These are phyloP conservation scores for Pimpla rufipes DNA, from an alignment of 2,888 invertebrate genomes.

Conservation along the genomic window DNA sequence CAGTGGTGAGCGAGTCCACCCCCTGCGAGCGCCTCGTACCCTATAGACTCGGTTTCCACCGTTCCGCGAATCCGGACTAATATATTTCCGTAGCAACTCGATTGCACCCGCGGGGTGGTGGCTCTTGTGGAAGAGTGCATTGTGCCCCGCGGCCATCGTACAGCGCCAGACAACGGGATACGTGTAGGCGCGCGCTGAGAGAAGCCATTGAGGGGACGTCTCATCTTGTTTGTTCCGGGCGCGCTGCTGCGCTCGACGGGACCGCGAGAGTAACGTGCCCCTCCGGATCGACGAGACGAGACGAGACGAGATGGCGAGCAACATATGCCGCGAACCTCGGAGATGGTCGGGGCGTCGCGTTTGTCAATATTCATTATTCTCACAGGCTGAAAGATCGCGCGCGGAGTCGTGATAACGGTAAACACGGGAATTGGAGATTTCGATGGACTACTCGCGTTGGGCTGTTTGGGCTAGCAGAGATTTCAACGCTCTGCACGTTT, in stretches of 20 bases:
- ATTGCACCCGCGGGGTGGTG: slow-evolving; percentile 72
- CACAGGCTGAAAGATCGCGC: slow-evolving; percentile 62
- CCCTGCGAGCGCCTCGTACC: slow-evolving; percentile 23
- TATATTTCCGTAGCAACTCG: slow-evolving; percentile 79
- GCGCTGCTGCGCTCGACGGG: slow-evolving; percentile 70
- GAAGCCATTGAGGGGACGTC: slow-evolving; percentile 65
- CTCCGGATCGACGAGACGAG: slow-evolving; percentile 26
- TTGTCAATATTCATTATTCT: slow-evolving; percentile 80
- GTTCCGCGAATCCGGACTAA: slow-evolving; percentile 79
- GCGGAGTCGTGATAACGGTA: neutral
- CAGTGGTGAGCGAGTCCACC: slow-evolving; percentile 9
- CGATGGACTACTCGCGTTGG: no score
- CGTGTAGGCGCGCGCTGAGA: neutral
- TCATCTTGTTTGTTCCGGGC: slow-evolving; percentile 79
- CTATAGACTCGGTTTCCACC: slow-evolving; percentile 76
- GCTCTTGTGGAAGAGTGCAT: slow-evolving; percentile 71
- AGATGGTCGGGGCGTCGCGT: slow-evolving; percentile 61
- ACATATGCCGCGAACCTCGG: slow-evolving; percentile 5
- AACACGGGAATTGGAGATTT: neutral
- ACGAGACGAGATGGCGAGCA: slow-evolving; percentile 23
- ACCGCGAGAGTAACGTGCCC: slow-evolving; percentile 69
- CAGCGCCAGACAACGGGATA: slow-evolving; percentile 50
- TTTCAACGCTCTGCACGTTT: neutral
- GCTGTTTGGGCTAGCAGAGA: neutral
- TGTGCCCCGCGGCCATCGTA: slow-evolving; percentile 73